phyloP scores from a whole-genome alignment of 2,797 vertebrate genomes.

The Australoheros facetus region DNA sequence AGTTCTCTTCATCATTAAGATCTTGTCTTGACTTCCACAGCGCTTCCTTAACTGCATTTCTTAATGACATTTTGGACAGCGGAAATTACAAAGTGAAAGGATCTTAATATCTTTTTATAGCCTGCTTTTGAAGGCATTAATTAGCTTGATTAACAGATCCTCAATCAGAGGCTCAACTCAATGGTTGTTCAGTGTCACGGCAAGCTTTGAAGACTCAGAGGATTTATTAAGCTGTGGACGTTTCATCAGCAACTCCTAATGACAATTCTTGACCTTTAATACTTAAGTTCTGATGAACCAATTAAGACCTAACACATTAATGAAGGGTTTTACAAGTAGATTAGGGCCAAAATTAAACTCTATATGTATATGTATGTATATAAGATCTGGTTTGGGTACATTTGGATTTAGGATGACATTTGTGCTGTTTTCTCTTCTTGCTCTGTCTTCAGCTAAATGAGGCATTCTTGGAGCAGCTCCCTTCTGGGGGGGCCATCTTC shows the following conservation, averaged over 20 bases:
- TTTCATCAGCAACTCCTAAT: conserved; percentile 8
- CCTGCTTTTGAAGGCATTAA: background rate
- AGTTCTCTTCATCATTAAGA: background rate
- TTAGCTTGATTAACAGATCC: background rate
- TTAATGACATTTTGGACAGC: background rate
- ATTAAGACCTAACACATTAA: background rate
- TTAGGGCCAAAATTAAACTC: background rate
- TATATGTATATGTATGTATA: background rate
- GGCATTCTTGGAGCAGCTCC: background rate
- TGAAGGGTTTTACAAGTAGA: conserved; percentile 1
- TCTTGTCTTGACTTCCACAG: background rate
- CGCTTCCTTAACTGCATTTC: background rate
- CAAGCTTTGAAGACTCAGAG: background rate
- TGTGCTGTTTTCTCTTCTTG: background rate
- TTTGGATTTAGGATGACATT: background rate
- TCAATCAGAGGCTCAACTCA: background rate
- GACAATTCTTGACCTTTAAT: background rate
- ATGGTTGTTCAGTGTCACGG: background rate
- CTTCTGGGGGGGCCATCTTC: background rate
- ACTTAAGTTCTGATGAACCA: background rate
- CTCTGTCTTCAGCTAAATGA: background rate
- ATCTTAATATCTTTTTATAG: conserved; percentile 1
- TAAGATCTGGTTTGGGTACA: background rate
- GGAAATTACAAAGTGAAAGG: background rate
- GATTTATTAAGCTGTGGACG: background rate